Evolutionary conservation across 2,797 vertebrate species (phyloP).

Genomic region (Miichthys miiuy): DNA sequence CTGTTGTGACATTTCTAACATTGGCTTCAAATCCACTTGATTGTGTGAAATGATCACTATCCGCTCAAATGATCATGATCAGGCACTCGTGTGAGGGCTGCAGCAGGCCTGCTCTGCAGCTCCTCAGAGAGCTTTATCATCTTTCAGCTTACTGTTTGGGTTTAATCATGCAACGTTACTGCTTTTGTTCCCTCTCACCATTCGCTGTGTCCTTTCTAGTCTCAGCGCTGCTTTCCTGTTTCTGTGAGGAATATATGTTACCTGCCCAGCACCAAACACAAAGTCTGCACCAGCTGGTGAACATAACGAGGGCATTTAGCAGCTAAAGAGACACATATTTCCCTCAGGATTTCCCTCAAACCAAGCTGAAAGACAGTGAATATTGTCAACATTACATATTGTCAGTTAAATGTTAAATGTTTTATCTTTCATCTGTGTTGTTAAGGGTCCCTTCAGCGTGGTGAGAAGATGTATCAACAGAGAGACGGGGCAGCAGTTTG

Average conservation of each 20-base stretch:
- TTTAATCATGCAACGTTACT: not conserved
- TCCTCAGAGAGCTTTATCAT: not conserved
- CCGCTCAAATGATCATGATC: no score
- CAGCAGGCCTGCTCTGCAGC: not conserved
- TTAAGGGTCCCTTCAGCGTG: conserved; percentile 97
- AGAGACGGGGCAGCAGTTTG: conserved; percentile 98
- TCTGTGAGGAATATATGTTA: not conserved
- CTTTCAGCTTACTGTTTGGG: not conserved
- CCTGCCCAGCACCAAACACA: not conserved
- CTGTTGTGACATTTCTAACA: not conserved
- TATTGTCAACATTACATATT: no score
- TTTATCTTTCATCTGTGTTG: conserved; percentile 18
- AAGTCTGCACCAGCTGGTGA: not conserved
- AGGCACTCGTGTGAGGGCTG: no score
- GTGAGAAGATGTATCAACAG: conserved; percentile 99
- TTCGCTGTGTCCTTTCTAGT: not conserved
- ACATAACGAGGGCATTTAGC: not conserved
- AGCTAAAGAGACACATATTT: not conserved
- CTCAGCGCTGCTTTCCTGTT: not conserved
- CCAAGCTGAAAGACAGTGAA: not conserved
- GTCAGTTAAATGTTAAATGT: not conserved
- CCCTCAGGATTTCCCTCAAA: not conserved
- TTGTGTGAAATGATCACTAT: not conserved
- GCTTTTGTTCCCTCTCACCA: not conserved
- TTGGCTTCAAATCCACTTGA: not conserved